Conservation (phyloP, 2,888 invertebrate genomes). For the Dermolepida albohirtum region DNA sequence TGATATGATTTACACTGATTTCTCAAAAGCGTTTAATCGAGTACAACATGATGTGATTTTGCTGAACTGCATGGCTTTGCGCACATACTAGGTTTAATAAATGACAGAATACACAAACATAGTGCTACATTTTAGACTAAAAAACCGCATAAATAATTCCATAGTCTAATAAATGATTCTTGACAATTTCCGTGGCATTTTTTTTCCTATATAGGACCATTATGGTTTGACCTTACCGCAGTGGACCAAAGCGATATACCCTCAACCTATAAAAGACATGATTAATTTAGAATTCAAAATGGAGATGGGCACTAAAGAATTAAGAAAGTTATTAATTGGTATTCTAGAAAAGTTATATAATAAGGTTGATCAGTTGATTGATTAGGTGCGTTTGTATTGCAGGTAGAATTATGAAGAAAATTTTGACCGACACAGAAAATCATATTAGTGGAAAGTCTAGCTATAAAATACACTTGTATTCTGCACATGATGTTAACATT, state of each 20-base stretch:
- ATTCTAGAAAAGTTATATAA: background rate
- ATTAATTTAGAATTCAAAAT: constrained; percentile 22
- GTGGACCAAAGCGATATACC: constrained; percentile 63
- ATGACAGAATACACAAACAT: no score
- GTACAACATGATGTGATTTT: no score
- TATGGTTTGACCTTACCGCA: constrained; percentile 55
- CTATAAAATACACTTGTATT: constrained; percentile 31
- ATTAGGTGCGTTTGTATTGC: background rate
- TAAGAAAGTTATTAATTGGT: constrained; percentile 5
- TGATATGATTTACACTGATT: no score
- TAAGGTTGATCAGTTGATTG: no score
- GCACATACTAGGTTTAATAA: no score
- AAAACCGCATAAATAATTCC: no score
- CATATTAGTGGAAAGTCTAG: constrained; percentile 1
- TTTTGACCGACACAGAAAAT: constrained; percentile 26
- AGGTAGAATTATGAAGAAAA: constrained; percentile 27
- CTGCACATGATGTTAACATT: constrained; percentile 37
- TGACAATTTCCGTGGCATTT: no score
- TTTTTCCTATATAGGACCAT: background rate
- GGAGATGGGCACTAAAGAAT: constrained; percentile 9
- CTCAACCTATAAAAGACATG: constrained; percentile 55
- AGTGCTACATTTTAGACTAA: no score
- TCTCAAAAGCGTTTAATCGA: no score
- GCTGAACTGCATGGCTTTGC: no score
- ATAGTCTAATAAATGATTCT: no score